phyloP scores from a whole-genome alignment of 2,797 vertebrate genomes.

The Rhincodon typus region DNA sequence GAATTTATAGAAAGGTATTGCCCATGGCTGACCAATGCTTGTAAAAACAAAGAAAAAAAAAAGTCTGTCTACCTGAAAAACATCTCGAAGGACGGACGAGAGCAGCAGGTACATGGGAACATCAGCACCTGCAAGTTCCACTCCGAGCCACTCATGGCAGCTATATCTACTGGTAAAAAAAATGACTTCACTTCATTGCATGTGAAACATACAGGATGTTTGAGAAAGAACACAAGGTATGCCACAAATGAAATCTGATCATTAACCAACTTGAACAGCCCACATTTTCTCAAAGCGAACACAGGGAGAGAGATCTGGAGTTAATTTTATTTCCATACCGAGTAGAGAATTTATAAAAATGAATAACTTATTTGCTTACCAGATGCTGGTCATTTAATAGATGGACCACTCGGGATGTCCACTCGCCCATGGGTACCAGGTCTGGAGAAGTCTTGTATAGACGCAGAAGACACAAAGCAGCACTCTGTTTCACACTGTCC shows the following conservation, averaged over 20 bases:
- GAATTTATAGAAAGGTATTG: no score
- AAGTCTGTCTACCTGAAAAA: no score
- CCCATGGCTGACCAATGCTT: no score
- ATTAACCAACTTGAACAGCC: neutral
- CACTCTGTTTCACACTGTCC: slow-evolving; percentile 90
- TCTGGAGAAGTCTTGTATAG: slow-evolving; percentile 87
- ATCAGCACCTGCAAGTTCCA: no score
- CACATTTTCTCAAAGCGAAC: neutral
- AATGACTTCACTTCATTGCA: neutral
- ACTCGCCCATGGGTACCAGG: slow-evolving; percentile 85
- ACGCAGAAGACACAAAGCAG: slow-evolving; percentile 76
- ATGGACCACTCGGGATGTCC: slow-evolving; percentile 84
- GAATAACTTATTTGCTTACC: slow-evolving; percentile 54
- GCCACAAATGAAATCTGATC: neutral
- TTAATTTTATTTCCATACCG: neutral
- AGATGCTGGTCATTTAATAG: slow-evolving; percentile 89
- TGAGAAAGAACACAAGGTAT: no score
- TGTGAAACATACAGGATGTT: neutral
- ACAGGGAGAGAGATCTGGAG: neutral
- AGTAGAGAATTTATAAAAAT: neutral
- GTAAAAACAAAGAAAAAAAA: no score
- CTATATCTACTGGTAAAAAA: neutral
- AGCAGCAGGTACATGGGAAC: no score
- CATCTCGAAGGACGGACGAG: no score
- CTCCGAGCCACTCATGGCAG: no score